Evolutionary conservation across 30 jellyfish, hydroid and myxozoan genomes (phyloP), one percentile per base, ranked within the genome.

Genomic region (Mastigias papua): DNA sequence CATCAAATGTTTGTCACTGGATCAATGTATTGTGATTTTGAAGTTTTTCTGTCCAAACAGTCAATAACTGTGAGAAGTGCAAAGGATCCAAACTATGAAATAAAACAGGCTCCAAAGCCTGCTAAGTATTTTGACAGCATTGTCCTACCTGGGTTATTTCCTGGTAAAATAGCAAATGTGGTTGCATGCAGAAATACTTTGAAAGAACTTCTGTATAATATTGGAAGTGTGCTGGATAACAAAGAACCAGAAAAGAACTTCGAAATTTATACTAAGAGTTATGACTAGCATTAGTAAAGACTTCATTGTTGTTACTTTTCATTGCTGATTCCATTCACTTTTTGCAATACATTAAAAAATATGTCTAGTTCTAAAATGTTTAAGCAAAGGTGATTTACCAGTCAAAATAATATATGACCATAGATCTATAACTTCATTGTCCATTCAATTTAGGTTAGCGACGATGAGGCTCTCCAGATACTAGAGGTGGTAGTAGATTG

Each of bases 401-500:
- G n/a, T 46, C 60, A 69, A 69, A 69, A 69, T 31, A 69, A 69
- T 61, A 27, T 8, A 69, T 69, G 30, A 69, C 30, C 34, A 34
- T 9, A 26, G 15, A 29, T 26, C 33, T 69, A n/a, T 29, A 69
- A 69, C 21, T 58, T n/a, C n/a, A n/a, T n/a, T n/a, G n/a, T n/a
- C n/a, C n/a, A n/a, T n/a, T n/a, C n/a, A n/a, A 61, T 69, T n/a
- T 27, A 30, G 61, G 81, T 63, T 69, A 29, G 63, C 17, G 27
- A 69, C 63, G 62, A n/a, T 66, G 22, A 35, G 71, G 70, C 71
- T 73, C 72, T 48, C 71, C 50, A 15, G 42, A n/a, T 70, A 81
- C 91, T 13, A 35, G 87, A 6, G 91, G 91, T 63, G 82, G 73
- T 42, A 63, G 86, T 27, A 81, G 31, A 67, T 81, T 81, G 51